These are phyloP conservation scores for Metopolophium dirhodum DNA, from an alignment of 1,140 invertebrate genomes.

Conservation along the genomic window DNA sequence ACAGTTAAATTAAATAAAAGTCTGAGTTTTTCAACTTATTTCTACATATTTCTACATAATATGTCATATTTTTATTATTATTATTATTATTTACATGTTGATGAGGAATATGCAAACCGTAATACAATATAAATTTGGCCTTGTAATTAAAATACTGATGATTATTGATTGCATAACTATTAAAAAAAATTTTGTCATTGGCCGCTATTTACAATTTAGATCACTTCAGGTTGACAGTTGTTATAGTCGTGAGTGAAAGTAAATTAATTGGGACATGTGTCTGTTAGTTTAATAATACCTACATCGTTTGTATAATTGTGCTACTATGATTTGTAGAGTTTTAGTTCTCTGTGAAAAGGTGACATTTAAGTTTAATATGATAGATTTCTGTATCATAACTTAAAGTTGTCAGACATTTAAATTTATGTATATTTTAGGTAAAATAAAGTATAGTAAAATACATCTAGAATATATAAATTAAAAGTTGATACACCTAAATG, in stretches of 20 bases:
- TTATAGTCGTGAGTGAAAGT: slow-evolving; percentile 35
- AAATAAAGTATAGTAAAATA: background rate
- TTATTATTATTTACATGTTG: too few species aligned
- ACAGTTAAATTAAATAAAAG: too few species aligned
- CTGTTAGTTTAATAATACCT: background rate
- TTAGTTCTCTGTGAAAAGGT: background rate
- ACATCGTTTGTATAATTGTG: background rate
- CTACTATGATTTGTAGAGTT: background rate
- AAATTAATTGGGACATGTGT: background rate
- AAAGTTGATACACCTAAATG: background rate
- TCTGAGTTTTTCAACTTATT: too few species aligned
- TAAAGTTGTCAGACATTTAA: background rate
- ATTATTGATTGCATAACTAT: background rate
- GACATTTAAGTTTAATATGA: background rate
- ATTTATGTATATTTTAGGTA: too few species aligned
- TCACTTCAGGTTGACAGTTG: slow-evolving; percentile 27
- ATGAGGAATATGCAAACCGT: background rate
- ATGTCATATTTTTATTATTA: too few species aligned
- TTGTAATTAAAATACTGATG: slow-evolving; percentile 1
- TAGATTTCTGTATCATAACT: background rate
- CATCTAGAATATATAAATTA: background rate
- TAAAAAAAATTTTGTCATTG: background rate
- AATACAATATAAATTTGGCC: background rate
- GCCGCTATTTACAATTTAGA: background rate
- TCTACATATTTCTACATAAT: too few species aligned